These are phyloP conservation scores for Stegophylla sp. DNA, from an alignment of 2,888 invertebrate species.

Conservation along the genomic window DNA sequence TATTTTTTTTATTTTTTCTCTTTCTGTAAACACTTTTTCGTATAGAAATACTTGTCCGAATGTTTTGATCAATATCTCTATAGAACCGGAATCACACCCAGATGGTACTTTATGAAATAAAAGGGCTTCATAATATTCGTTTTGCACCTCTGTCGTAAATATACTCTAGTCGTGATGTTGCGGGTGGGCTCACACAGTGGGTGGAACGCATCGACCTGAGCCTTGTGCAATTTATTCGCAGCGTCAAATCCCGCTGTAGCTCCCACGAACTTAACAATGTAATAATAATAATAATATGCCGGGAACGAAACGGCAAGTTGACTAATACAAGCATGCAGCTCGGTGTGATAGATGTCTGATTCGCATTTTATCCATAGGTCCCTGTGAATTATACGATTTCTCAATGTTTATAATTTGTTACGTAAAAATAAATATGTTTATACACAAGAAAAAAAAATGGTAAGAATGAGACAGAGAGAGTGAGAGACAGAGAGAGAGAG, in stretches of 20 bases:
- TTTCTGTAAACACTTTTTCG: no score
- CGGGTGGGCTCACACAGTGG: no score
- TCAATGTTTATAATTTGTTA: background rate
- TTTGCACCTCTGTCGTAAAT: no score
- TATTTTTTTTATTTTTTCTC: no score
- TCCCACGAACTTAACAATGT: background rate
- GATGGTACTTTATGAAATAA: no score
- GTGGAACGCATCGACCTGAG: slow-evolving; percentile 5
- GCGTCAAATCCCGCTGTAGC: background rate
- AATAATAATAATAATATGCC: background rate
- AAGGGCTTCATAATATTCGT: no score
- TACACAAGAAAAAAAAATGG: no score
- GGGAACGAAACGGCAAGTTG: background rate
- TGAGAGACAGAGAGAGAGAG: background rate
- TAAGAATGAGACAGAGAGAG: background rate
- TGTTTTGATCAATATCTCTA: no score
- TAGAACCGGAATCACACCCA: no score
- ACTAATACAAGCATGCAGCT: background rate
- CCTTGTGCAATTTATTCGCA: background rate
- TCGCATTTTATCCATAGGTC: background rate
- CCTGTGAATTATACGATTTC: background rate
- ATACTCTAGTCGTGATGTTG: no score
- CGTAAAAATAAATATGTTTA: background rate
- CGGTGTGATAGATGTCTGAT: background rate
- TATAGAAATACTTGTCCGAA: no score